Evolutionary conservation across 1,140 invertebrate genomes (phyloP), one percentile per base, ranked within the genome.

Genomic region (Drosophila albomicans): DNA sequence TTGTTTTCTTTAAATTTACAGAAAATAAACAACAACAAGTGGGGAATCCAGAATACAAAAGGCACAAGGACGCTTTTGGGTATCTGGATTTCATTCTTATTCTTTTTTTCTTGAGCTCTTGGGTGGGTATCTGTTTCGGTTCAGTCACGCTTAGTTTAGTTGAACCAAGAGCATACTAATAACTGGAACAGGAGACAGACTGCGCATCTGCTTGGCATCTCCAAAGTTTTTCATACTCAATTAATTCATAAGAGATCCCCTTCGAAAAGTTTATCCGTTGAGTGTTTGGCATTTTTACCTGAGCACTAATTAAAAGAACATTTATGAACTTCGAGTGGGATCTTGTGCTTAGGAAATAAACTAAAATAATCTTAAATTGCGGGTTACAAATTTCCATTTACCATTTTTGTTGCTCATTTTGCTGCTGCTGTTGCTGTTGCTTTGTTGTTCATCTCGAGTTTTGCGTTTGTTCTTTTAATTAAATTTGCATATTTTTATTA

Each of bases 401-500:
- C 45, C n/a, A 35, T 57, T 46, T 67, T 46, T 57, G 11, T 20
- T 35, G 59, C 32, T 16, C 45, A 25, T 15, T 38, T 54, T 58
- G 52, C 10, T 25, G 45, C n/a, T 52, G 8, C 3, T 35, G 43
- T 56, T 49, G 61, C 45, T 56, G 58, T 11, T 20, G 43, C 8
- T 30, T 56, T 64, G 46, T 58, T 62, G 58, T 20, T 61, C 49
- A 15, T 41, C 13, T 45, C 51, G 38, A 41, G 15, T 48, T 63
- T 64, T 56, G 56, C 59, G 74, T 77, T 73, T 73, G 59, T 54
- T 72, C 68, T 67, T 68, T 58, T 88, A 81, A 88, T 88, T 84
- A 88, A 88, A 88, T 88, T 88, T 89, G 78, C 84, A 88, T 89
- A 89, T 89, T 88, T 88, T 84, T 88, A 84, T 84, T 88, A 88